Evolutionary conservation across 2,113 vertebrate species (phyloP), one percentile per base, ranked within the genome.

Genomic region (Aldabrachelys gigantea): DNA sequence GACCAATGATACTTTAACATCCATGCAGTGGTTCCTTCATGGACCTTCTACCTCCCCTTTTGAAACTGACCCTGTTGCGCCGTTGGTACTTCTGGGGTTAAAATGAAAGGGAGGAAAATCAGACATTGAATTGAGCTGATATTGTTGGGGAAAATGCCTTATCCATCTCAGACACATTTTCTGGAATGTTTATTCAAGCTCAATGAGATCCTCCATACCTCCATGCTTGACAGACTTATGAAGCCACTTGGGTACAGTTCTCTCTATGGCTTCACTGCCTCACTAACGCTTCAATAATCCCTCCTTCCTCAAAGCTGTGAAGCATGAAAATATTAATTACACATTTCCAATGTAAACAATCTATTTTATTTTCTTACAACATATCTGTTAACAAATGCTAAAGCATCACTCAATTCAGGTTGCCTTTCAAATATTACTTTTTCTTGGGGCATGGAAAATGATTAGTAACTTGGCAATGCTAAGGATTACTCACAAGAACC

Each of bases 321-420:
- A 89, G 19, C 16, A 83, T 59, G 25, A 85, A 89, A 95, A 87
- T 82, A 89, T 85, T 88, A 85, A 93, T 94, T 94, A 94, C 57
- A 85, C 16, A 91, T 88, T 95, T 47, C n/a, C 13, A 8, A 47
- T 44, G 44, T 88, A 85, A 95, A 87, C 79, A 92, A 54, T 6
- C 1, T 50, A 3, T 0, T 81, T 94, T 76, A 47, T 78, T 47
- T 78, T 14, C 41, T 47, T 41, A 47, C 29, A 47, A 31, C 50
- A 93, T 85, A 35, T 93, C 92, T 88, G 4, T n/a, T 44, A 89
- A 38, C 14, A 88, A 89, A 88, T 57, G 9, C 38, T 19, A 44
- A 17, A 31, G 14, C 41, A 38, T 65, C 1, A 17, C 72, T 91
- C 44, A 72, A 35, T 82, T 95, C 84, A 19, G 69, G 6, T 85